These are phyloP conservation scores for Cardinalis cardinalis DNA, from an alignment of 2,113 vertebrate species.

Conservation along the genomic window DNA sequence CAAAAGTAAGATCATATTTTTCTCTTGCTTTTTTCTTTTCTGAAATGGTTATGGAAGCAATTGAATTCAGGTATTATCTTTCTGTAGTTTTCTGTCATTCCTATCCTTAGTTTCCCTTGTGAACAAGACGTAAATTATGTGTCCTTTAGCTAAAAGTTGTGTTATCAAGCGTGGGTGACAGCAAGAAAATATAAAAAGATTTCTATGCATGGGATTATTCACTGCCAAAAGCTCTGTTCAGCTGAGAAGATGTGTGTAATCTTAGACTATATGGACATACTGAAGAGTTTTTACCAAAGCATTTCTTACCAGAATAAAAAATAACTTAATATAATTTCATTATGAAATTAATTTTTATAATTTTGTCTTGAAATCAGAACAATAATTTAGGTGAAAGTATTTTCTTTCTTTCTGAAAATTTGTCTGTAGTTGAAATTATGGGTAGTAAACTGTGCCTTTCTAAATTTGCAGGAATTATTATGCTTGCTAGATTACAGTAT, in stretches of 20 bases:
- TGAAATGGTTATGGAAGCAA: neutral
- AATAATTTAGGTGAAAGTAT: neutral
- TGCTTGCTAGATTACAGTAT: neutral
- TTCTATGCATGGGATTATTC: neutral
- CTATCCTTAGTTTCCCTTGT: neutral
- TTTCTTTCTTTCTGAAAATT: neutral
- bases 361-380: neutral
- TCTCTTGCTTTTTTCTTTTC: neutral
- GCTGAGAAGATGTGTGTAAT: constrained; percentile 9
- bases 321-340: constrained; percentile 15
- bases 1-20: constrained; percentile 54
- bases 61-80: neutral
- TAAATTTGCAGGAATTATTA: neutral
- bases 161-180: neutral
- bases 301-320: constrained; percentile 16
- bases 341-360: neutral
- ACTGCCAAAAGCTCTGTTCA: neutral
- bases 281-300: neutral
- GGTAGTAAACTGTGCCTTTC: neutral
- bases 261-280: neutral
- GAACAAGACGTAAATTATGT: neutral
- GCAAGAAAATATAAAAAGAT: constrained; percentile 21
- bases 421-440: neutral
- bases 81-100: neutral
- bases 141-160: constrained; percentile 3